These are phyloP conservation scores for Epinephelus cyanopodus DNA, from an alignment of 2,113 vertebrate species.

Conservation along the genomic window DNA sequence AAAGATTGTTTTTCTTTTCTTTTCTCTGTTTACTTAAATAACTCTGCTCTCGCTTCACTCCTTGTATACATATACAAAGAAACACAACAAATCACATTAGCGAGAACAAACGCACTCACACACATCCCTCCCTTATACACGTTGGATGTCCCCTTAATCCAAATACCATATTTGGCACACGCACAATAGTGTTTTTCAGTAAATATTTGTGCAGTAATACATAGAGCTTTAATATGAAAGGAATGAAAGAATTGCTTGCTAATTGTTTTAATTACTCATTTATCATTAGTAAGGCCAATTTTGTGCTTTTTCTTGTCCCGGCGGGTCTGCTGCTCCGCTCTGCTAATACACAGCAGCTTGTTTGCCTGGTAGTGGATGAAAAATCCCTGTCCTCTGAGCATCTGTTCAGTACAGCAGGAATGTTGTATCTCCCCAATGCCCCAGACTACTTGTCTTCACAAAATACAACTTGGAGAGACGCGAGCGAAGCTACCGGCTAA, in stretches of 20 bases:
- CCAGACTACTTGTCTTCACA: slow-evolving; percentile 61
- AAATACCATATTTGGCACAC: slow-evolving; percentile 1
- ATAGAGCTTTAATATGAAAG: slow-evolving; percentile 14
- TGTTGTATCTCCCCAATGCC: slow-evolving; percentile 51
- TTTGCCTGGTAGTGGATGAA: slow-evolving; percentile 60
- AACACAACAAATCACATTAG: slow-evolving; percentile 24
- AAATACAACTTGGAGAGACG: slow-evolving; percentile 43
- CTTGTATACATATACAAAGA: slow-evolving; percentile 15
- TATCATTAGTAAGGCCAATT: slow-evolving; percentile 44
- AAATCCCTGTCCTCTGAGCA: slow-evolving; percentile 57
- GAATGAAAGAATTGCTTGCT: slow-evolving; percentile 25
- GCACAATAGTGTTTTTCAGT: not conserved
- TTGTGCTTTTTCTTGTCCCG: slow-evolving; percentile 16
- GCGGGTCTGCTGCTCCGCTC: slow-evolving; percentile 34
- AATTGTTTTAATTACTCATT: slow-evolving; percentile 58
- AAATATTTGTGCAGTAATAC: slow-evolving; percentile 6
- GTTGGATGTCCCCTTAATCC: not conserved
- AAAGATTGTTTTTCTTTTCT: not conserved
- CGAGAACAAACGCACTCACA: not conserved
- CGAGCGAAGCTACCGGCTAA: slow-evolving; percentile 36
- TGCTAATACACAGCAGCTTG: slow-evolving; percentile 56
- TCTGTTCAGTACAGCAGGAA: slow-evolving; percentile 59
- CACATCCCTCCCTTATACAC: not conserved
- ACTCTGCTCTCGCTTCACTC: not conserved
- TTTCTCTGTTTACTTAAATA: slow-evolving; percentile 14